Evolutionary conservation across 1,140 invertebrate genomes (phyloP).

Genomic region (Callitettix versicolor): DNA sequence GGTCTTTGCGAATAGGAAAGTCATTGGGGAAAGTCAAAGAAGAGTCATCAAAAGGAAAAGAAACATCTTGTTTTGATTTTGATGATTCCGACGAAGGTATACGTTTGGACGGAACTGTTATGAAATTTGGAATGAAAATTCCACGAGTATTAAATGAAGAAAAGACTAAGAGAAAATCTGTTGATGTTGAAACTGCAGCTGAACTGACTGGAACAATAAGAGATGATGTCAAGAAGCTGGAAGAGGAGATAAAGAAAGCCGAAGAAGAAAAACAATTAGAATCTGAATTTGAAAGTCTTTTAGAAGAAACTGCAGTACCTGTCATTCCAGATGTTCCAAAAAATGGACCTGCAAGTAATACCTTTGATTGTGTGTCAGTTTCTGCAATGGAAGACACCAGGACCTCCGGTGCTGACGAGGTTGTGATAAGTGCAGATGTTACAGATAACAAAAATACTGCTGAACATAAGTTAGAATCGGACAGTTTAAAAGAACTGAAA

Average conservation of each 20-base stretch:
- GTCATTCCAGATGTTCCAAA: conserved; percentile 32
- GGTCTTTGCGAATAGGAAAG: too few species aligned
- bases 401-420: too few species aligned
- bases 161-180: conserved; percentile 9
- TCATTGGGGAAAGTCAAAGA: conserved; percentile 21
- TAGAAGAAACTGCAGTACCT: conserved; percentile 43
- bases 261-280: conserved; percentile 36
- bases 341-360: not conserved
- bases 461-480: too few species aligned
- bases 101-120: conserved; percentile 27
- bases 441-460: too few species aligned
- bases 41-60: conserved; percentile 6
- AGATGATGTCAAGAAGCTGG: conserved; percentile 10
- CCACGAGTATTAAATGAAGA: conserved; percentile 31
- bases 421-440: too few species aligned
- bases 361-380: too few species aligned
- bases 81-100: conserved; percentile 40
- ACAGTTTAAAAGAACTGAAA: too few species aligned
- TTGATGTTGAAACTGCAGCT: not conserved
- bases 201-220: not conserved
- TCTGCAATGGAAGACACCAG: too few species aligned
- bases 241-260: conserved; percentile 30
- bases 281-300: conserved; percentile 40
- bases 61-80: conserved; percentile 38
- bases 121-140: conserved; percentile 38